phyloP scores from a whole-genome alignment of 2,888 invertebrate species.

The Arctia plantaginis region DNA sequence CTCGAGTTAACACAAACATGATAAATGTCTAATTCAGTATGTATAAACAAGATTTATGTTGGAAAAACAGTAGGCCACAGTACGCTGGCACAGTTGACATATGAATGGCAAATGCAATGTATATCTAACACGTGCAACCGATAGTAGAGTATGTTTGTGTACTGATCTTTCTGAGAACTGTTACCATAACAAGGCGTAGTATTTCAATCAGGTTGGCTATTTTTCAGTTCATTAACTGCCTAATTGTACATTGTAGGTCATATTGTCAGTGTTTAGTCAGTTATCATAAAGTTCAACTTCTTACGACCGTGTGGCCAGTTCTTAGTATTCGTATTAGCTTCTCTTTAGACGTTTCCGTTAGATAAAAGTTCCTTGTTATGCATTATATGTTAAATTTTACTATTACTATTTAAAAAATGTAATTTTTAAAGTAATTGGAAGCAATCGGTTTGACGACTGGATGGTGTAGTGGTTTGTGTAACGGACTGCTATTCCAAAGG shows the following conservation, averaged over 20 bases:
- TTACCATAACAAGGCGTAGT: constrained; percentile 31
- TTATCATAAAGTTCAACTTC: constrained; percentile 15
- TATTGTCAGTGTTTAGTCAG: constrained; percentile 15
- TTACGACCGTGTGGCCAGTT: constrained; percentile 17
- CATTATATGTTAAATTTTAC: not conserved
- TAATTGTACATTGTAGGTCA: constrained; percentile 19
- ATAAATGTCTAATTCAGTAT: constrained; percentile 35
- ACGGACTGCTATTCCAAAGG: too few species aligned
- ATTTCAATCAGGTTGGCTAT: constrained; percentile 28
- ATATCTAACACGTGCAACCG: constrained; percentile 50
- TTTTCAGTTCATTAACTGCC: constrained; percentile 19
- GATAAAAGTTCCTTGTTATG: not conserved
- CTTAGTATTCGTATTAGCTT: constrained; percentile 9
- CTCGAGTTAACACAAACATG: constrained; percentile 22
- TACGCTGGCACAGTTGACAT: constrained; percentile 24
- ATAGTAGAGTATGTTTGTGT: constrained; percentile 33
- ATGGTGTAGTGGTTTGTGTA: too few species aligned
- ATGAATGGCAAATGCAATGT: constrained; percentile 51
- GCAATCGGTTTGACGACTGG: too few species aligned
- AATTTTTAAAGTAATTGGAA: not conserved
- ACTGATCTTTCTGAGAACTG: constrained; percentile 36
- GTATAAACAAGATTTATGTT: constrained; percentile 40
- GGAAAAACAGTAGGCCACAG: constrained; percentile 40
- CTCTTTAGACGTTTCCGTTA: not conserved
- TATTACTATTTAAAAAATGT: not conserved